phyloP scores from a whole-genome alignment of 2,797 vertebrate genomes.

The Crypturellus tataupa region DNA sequence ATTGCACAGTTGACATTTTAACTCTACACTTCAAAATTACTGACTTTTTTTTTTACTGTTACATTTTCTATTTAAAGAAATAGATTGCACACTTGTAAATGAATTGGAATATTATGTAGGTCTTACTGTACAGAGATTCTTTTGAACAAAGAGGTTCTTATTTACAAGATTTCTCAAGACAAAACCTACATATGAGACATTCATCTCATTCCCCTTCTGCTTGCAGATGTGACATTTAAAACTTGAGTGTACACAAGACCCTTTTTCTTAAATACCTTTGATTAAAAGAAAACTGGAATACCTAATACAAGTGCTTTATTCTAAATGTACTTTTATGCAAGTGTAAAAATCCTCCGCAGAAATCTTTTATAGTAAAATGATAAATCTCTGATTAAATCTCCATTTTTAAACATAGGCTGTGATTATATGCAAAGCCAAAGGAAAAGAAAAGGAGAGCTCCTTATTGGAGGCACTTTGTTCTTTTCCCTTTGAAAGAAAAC shows the following conservation, averaged over 20 bases:
- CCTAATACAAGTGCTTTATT: neutral
- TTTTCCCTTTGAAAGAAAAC: neutral
- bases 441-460: neutral
- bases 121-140: neutral
- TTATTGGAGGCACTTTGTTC: neutral
- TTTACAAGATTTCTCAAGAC: slow-evolving; percentile 14
- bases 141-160: slow-evolving; percentile 57
- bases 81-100: neutral
- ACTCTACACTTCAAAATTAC: neutral
- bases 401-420: neutral
- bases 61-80: slow-evolving; percentile 38
- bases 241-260: neutral
- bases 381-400: neutral
- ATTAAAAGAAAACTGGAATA: slow-evolving; percentile 14
- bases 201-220: neutral
- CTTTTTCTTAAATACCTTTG: neutral
- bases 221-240: slow-evolving; percentile 39
- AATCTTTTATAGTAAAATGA: slow-evolving; percentile 3
- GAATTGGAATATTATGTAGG: slow-evolving; percentile 41
- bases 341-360: neutral
- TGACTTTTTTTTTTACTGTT: slow-evolving; percentile 2
- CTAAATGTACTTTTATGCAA: neutral
- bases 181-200: neutral
- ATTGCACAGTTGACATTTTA: slow-evolving; percentile 54
- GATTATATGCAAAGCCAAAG: neutral